phyloP scores from a whole-genome alignment of 2,113 vertebrate species.

The Drymodes brunneopygia region DNA sequence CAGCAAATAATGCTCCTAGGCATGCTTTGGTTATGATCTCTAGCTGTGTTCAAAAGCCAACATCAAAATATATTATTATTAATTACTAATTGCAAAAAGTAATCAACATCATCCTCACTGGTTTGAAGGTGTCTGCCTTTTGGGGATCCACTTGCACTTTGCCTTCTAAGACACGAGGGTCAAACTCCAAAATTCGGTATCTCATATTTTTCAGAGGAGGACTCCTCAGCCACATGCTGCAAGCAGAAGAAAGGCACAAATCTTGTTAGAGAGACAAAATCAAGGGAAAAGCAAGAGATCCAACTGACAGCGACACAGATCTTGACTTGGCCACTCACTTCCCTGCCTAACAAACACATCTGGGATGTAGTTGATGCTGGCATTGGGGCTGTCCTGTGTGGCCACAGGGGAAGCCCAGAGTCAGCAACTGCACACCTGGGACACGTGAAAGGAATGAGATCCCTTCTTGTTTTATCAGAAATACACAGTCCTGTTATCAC shows the following conservation, averaged over 20 bases:
- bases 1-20: neutral
- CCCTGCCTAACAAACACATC: neutral
- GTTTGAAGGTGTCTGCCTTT: slow-evolving; percentile 76
- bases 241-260: neutral
- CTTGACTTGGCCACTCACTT: neutral
- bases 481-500: neutral
- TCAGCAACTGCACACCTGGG: neutral
- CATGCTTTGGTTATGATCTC: neutral
- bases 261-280: neutral
- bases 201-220: slow-evolving; percentile 77
- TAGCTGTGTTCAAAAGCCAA: neutral
- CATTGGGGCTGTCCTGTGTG: neutral
- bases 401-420: neutral
- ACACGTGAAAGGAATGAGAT: fast-evolving
- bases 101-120: slow-evolving; percentile 72
- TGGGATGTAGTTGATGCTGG: neutral
- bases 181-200: slow-evolving; percentile 84
- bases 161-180: slow-evolving; percentile 81
- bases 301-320: neutral
- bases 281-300: neutral
- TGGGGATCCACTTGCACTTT: slow-evolving; percentile 81
- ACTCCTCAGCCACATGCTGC: slow-evolving; percentile 85
- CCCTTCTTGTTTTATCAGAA: neutral
- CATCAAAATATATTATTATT: neutral
- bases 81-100: neutral